phyloP scores from a whole-genome alignment of 2,113 vertebrate species.

The Pygoscelis adeliae region DNA sequence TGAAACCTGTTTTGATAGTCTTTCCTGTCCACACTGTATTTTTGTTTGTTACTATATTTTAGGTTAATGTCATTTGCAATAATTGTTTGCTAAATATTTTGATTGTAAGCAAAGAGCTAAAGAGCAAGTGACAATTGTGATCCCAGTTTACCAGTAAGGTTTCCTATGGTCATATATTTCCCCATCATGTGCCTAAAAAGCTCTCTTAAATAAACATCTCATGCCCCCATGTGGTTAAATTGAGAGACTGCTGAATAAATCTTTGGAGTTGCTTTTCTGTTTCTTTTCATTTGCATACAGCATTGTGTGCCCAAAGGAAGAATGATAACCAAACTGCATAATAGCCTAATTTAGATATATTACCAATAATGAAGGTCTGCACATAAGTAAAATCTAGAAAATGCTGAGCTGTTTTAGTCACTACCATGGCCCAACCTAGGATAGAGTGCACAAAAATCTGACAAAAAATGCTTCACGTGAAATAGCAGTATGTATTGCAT shows the following conservation, averaged over 20 bases:
- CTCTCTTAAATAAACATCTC: slow-evolving; percentile 62
- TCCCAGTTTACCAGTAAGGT: neutral
- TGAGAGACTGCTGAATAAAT: slow-evolving; percentile 7
- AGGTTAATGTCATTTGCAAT: neutral
- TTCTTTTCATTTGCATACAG: neutral
- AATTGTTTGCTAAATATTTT: neutral
- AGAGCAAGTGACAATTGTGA: neutral
- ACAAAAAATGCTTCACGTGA: neutral
- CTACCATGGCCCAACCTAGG: neutral
- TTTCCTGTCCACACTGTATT: neutral
- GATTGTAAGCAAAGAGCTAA: neutral
- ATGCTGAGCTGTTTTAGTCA: neutral
- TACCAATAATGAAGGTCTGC: neutral
- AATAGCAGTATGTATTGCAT: neutral
- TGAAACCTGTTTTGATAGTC: neutral
- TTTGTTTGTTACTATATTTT: neutral
- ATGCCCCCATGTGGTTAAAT: slow-evolving; percentile 72
- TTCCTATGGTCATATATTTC: neutral
- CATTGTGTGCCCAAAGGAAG: neutral
- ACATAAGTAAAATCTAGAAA: neutral
- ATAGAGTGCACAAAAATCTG: neutral
- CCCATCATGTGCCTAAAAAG: neutral
- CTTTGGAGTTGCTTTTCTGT: neutral
- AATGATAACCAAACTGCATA: neutral
- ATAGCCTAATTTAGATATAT: neutral